Conservation (phyloP, 1,140 invertebrate genomes). For the Maniola jurtina region DNA sequence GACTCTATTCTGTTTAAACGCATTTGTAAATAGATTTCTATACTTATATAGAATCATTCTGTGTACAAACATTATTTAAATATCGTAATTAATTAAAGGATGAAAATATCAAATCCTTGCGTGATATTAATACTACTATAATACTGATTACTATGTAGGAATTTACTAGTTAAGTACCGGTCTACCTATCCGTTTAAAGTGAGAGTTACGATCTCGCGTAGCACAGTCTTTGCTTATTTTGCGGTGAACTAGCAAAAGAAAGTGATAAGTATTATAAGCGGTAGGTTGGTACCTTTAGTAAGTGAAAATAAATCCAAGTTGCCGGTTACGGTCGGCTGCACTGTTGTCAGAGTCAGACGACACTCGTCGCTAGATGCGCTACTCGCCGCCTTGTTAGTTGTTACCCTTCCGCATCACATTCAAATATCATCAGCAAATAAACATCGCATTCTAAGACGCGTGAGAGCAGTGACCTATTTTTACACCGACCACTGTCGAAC, state of each 20-base stretch:
- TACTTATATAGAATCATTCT: no score
- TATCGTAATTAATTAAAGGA: no score
- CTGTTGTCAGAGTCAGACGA: constrained; percentile 23
- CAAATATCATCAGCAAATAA: constrained; percentile 12
- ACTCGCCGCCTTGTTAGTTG: constrained; percentile 17
- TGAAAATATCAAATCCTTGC: no score
- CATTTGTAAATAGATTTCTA: no score
- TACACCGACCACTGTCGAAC: not conserved
- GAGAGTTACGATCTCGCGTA: constrained; percentile 9
- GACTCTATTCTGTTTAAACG: no score
- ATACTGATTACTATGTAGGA: no score
- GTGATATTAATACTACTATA: no score
- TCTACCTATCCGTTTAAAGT: not conserved
- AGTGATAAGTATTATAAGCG: constrained; percentile 25
- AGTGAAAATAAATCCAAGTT: constrained; percentile 41
- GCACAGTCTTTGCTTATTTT: constrained; percentile 1
- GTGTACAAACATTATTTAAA: no score
- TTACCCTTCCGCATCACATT: constrained; percentile 19
- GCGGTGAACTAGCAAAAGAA: constrained; percentile 32
- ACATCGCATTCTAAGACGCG: not conserved
- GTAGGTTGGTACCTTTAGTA: constrained; percentile 28
- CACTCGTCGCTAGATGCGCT: constrained; percentile 14
- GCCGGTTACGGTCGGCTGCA: constrained; percentile 36
- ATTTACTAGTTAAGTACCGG: no score
- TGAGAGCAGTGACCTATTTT: constrained; percentile 17